Evolutionary conservation across 1,140 invertebrate species (phyloP).

Genomic region (Aphelenchoides besseyi): DNA sequence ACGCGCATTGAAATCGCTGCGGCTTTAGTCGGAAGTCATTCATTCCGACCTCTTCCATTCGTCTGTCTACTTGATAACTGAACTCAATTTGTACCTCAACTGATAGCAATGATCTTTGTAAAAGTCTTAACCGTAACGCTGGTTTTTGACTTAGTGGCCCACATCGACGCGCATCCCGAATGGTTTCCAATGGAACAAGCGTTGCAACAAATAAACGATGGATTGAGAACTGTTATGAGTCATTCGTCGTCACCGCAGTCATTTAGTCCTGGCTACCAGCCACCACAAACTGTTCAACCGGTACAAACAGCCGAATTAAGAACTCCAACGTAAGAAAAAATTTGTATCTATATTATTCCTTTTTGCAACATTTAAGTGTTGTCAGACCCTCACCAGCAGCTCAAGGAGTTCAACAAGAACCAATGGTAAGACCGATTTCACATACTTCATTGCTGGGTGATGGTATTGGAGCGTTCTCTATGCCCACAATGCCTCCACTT

Average conservation of each 20-base stretch:
- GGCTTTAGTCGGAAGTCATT: neutral
- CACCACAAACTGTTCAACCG: constrained; percentile 6
- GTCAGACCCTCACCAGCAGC: neutral
- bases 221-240: neutral
- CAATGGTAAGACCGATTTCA: neutral
- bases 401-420: neutral
- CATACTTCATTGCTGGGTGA: neutral
- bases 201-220: neutral
- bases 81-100: neutral
- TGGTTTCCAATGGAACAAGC: neutral
- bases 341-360: neutral
- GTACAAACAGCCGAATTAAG: neutral
- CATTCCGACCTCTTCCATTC: neutral
- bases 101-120: neutral
- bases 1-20: too few relatives aligned
- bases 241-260: neutral
- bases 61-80: neutral
- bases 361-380: neutral
- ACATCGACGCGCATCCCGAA: neutral
- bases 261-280: constrained; percentile 12
- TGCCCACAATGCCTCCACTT: neutral
- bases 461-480: neutral
- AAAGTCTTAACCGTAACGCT: too few relatives aligned
- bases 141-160: too few relatives aligned
- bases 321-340: neutral